These are phyloP conservation scores for Lepetodrilus schrolli DNA, from an alignment of 2,888 invertebrate species.

Conservation along the genomic window DNA sequence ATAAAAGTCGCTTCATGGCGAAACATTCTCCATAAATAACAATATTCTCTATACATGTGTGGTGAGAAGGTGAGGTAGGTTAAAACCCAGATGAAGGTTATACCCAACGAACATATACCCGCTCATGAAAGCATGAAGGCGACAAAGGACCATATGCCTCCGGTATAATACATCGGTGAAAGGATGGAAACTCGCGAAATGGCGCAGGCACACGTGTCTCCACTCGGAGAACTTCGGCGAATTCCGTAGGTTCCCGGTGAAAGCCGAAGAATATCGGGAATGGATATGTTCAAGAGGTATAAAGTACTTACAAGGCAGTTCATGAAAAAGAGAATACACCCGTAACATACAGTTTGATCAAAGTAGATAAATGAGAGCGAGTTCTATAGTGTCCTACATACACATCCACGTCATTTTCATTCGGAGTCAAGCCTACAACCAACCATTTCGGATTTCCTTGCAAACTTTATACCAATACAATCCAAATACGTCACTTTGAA, in stretches of 20 bases:
- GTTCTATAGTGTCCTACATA: no score
- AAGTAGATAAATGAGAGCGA: no score
- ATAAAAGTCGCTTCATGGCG: constrained; percentile 29
- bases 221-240: background rate
- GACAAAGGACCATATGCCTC: background rate
- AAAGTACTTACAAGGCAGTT: background rate
- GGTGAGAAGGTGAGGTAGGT: constrained; percentile 20
- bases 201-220: constrained; percentile 12
- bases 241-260: background rate
- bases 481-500: no score
- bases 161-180: background rate
- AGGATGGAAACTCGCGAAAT: background rate
- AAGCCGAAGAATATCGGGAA: constrained; percentile 4
- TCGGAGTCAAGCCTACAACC: no score
- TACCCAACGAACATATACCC: constrained; percentile 11
- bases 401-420: no score
- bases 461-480: no score
- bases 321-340: constrained; percentile 8
- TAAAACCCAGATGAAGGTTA: constrained; percentile 9
- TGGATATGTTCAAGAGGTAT: constrained; percentile 19
- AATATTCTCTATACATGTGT: constrained; percentile 27
- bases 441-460: no score
- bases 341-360: background rate
- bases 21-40: constrained; percentile 33
- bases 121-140: background rate